Base-by-base conservation (phyloP, 2,888 invertebrate genomes). In the Amaurobius ferox region DNA sequence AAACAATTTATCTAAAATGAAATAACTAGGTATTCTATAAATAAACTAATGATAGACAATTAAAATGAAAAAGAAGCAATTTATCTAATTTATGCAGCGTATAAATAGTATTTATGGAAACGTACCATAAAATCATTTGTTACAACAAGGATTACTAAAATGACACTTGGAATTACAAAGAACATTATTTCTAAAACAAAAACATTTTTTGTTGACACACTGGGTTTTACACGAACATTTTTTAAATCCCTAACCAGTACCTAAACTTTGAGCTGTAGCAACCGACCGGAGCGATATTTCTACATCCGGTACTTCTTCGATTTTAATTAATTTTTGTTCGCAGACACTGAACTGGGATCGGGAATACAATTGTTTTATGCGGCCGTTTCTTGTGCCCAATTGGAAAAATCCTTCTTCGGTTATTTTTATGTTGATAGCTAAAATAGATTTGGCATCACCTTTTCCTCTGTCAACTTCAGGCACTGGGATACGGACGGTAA, bases 261-360 rank as follows among this genome's bases (percentile, higher is more conserved):
- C 76, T 76, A 76, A 76, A 76, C 76, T 76, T 76, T 76, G 76
- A 76, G 76, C 76, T 76, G 66, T 76, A 76, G 76, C 66, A 76
- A 76, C 76, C 76, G 67, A 66, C 76, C 76, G 76, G 66, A 64
- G 72, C 74, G 74, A 74, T 74, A 48, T 64, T 55, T 74, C 78
- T 78, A 78, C 40, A 78, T 78, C 78, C 78, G 70, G 61, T 66
- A 70, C 78, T 79, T 79, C 79, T 79, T 79, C 79, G 40, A 80
- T 73, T 73, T 80, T 73, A 80, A 80, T 80, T 80, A 80, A 70
- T 73, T 80, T 80, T 80, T 80, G 80, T 80, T 79, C 79, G 68
- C 79, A 72, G 79, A 72, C 72, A 68, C 79, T 79, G 79, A 79
- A 79, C 79, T 79, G 72, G 79, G 79, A 67, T 67, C 76, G 40